Conservation (phyloP, 2,113 vertebrate species). For the Lophius piscatorius region DNA sequence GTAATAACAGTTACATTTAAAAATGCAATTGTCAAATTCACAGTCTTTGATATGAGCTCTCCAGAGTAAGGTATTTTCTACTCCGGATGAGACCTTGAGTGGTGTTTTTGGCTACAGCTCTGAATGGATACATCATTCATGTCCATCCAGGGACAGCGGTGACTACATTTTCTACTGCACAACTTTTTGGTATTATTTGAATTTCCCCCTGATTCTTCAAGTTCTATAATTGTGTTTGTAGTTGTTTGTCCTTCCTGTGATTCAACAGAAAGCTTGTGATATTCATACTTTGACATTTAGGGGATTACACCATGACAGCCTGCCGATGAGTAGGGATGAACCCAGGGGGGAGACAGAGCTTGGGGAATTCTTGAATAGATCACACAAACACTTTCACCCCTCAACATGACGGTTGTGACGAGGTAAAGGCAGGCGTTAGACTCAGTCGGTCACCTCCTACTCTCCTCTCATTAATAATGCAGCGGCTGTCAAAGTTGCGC, state of each 20-base stretch:
- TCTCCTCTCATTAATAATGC: slow-evolving; percentile 45
- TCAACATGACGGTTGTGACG: slow-evolving; percentile 11
- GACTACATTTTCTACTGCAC: no score
- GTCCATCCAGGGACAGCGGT: background rate
- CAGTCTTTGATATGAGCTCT: no score
- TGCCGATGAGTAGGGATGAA: slow-evolving; percentile 16
- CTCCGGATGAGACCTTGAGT: slow-evolving; percentile 26
- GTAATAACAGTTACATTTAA: background rate
- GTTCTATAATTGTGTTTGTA: no score
- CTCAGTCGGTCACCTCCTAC: slow-evolving; percentile 38
- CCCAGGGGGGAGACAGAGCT: slow-evolving; percentile 21
- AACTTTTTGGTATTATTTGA: no score
- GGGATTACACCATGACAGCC: slow-evolving; percentile 37
- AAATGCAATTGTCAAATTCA: background rate
- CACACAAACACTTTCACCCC: slow-evolving; percentile 18
- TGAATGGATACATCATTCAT: slow-evolving; percentile 1
- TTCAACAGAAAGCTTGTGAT: slow-evolving; percentile 5
- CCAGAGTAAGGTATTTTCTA: background rate
- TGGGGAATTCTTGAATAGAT: slow-evolving; percentile 25
- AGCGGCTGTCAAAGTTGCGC: slow-evolving; percentile 19
- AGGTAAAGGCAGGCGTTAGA: slow-evolving; percentile 19
- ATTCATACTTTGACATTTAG: no score
- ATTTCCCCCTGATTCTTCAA: no score
- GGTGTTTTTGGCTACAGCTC: slow-evolving; percentile 7
- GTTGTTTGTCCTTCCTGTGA: slow-evolving; percentile 23